A percentile compares a stretch with the other conserved stretches of the same genome.
These are phyloP conservation scores for Scaptomyza parva DNA, from an alignment of 2,888 invertebrate genomes.

Conservation along the genomic window DNA sequence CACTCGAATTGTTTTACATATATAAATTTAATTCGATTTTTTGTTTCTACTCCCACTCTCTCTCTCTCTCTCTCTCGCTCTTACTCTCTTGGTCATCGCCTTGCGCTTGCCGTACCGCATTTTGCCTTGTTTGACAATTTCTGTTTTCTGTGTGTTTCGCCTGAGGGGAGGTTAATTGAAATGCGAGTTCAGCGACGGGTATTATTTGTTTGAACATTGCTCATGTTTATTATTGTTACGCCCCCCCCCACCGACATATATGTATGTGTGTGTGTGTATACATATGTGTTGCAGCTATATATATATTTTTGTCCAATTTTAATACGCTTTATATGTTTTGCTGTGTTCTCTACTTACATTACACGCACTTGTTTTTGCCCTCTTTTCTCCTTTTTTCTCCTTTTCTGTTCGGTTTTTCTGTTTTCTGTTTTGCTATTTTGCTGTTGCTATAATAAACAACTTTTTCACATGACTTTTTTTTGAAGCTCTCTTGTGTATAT, in stretches of 20 bases:
- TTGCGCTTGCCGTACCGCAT: background rate
- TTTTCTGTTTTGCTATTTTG: no score
- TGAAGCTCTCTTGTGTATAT: background rate
- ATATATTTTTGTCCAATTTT: conserved; percentile 30
- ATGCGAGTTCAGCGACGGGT: conserved; percentile 10
- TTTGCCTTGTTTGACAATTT: conserved; percentile 41
- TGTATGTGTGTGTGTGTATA: no score
- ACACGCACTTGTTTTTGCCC: conserved; percentile 23
- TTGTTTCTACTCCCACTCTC: conserved; percentile 11
- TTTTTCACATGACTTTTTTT: conserved; percentile 21
- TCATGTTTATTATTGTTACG: conserved; percentile 44
- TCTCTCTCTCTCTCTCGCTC: no score
- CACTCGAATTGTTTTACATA: conserved; percentile 53
- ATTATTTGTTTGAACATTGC: conserved; percentile 43
- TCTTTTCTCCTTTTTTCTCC: conserved; percentile 3
- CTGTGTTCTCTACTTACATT: conserved; percentile 3
- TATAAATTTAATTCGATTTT: conserved; percentile 60
- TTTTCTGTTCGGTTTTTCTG: no score
- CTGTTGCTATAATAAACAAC: conserved; percentile 23
- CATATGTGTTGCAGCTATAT: conserved; percentile 24
- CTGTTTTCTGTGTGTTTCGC: conserved; percentile 1
- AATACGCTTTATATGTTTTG: conserved; percentile 51
- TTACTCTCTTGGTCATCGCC: no score
- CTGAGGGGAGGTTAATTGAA: background rate
- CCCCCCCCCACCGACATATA: no score